phyloP scores from a whole-genome alignment of 2,888 invertebrate species.

The Aporophyla nigra region DNA sequence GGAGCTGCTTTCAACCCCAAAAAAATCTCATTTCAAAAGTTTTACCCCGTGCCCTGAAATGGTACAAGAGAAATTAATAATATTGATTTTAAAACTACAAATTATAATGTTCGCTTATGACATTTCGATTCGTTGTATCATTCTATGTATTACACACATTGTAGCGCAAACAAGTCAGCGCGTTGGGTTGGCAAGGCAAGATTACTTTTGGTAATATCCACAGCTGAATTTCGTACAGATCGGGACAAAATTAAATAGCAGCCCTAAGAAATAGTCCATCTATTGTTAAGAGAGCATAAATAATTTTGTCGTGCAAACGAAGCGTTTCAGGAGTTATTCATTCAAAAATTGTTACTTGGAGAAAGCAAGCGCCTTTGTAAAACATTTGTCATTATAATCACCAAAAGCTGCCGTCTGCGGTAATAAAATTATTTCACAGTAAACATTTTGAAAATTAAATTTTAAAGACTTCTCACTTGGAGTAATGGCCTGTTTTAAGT shows the following conservation, averaged over 20 bases:
- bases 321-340: conserved; percentile 68
- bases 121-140: neutral
- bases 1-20: neutral
- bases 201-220: neutral
- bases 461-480: conserved; percentile 75
- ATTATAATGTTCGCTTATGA: neutral
- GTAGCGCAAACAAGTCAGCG: no score
- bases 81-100: neutral
- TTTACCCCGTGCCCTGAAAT: neutral
- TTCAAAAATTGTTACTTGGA: conserved; percentile 69
- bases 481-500: conserved; percentile 71
- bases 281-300: conserved; percentile 59
- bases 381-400: conserved; percentile 81
- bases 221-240: neutral
- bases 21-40: no score
- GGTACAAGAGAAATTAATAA: no score
- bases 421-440: conserved; percentile 83
- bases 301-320: conserved; percentile 63
- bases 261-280: conserved; percentile 46
- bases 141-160: neutral
- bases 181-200: no score
- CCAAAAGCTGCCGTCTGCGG: conserved; percentile 77
- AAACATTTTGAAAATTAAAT: conserved; percentile 84
- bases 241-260: conserved; percentile 20
- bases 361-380: conserved; percentile 68